Percentiles rank a stretch among this genome's conserved stretches.
phyloP scores from a whole-genome alignment of 2,113 vertebrate genomes.

The Leiothrix lutea region DNA sequence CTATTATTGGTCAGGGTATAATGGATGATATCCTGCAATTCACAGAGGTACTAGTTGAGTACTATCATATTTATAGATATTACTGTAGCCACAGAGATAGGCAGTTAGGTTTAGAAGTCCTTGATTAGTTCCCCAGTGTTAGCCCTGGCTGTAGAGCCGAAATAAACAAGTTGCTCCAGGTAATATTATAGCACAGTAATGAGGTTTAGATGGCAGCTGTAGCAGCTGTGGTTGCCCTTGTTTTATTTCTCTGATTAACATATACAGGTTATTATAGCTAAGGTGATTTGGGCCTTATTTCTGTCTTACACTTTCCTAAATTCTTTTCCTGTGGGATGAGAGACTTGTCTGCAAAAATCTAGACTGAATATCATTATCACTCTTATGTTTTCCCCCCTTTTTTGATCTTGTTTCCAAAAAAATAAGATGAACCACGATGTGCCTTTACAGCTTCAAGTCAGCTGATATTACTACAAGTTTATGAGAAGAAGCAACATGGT shows the following conservation, averaged over 20 bases:
- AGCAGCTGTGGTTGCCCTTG: background rate
- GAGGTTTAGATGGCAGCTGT: background rate
- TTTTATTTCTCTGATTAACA: constrained; percentile 20
- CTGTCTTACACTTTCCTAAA: background rate
- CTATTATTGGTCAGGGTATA: background rate
- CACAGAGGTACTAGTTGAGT: background rate
- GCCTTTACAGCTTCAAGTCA: background rate
- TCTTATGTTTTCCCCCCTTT: background rate
- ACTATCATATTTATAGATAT: constrained; percentile 15
- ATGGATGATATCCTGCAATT: background rate
- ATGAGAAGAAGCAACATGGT: background rate
- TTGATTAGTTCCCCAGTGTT: constrained; percentile 40
- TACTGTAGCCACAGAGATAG: background rate
- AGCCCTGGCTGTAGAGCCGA: background rate
- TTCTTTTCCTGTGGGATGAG: background rate
- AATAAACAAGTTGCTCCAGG: constrained; percentile 20
- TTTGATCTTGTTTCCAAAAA: background rate
- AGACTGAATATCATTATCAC: background rate
- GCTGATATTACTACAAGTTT: background rate
- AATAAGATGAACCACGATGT: background rate
- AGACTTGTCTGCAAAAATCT: background rate
- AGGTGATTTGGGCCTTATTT: background rate
- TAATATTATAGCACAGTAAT: background rate
- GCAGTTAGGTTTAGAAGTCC: constrained; percentile 12
- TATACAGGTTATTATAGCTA: background rate